Percentiles rank a stretch among this genome's conserved stretches.
These are phyloP conservation scores for Limnothrissa miodon DNA, from an alignment of 2,113 vertebrate species.

Conservation along the genomic window DNA sequence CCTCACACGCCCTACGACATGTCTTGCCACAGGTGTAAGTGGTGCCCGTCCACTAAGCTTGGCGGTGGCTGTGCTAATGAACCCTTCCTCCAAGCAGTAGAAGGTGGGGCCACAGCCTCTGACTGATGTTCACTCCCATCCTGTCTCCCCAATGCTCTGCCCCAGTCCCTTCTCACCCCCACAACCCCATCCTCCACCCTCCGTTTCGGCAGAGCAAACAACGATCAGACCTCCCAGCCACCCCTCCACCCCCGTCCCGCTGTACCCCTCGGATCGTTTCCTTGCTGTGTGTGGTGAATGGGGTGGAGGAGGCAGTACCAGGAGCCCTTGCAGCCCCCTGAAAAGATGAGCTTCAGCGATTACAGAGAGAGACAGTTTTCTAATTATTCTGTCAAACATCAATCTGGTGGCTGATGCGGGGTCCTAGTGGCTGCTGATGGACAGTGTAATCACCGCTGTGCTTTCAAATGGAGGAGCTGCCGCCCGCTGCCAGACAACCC, in stretches of 20 bases:
- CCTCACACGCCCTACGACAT: background rate
- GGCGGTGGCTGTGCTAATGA: background rate
- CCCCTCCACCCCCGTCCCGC: constrained; percentile 28
- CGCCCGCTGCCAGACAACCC: constrained; percentile 40
- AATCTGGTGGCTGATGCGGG: constrained; percentile 82
- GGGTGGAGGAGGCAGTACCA: background rate
- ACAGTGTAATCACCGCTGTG: constrained; percentile 91
- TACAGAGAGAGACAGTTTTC: constrained; percentile 94
- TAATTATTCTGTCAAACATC: constrained; percentile 99
- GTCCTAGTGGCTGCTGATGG: constrained; percentile 82
- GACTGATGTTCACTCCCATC: background rate
- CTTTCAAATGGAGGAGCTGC: constrained; percentile 64
- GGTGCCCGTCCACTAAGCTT: background rate
- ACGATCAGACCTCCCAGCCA: constrained; percentile 68
- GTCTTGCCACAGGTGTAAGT: background rate
- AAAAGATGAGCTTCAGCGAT: constrained; percentile 81
- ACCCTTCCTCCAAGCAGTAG: constrained; percentile 17
- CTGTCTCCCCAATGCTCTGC: background rate
- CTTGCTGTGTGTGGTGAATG: background rate
- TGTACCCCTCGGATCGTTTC: background rate
- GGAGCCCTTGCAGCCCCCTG: constrained; percentile 24
- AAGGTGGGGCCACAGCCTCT: constrained; percentile 53
- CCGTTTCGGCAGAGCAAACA: constrained; percentile 77
- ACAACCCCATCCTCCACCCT: constrained; percentile 63
- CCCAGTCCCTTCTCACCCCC: background rate